Evolutionary conservation across 2,797 vertebrate genomes (phyloP).

Genomic region (Peromyscus eremicus): DNA sequence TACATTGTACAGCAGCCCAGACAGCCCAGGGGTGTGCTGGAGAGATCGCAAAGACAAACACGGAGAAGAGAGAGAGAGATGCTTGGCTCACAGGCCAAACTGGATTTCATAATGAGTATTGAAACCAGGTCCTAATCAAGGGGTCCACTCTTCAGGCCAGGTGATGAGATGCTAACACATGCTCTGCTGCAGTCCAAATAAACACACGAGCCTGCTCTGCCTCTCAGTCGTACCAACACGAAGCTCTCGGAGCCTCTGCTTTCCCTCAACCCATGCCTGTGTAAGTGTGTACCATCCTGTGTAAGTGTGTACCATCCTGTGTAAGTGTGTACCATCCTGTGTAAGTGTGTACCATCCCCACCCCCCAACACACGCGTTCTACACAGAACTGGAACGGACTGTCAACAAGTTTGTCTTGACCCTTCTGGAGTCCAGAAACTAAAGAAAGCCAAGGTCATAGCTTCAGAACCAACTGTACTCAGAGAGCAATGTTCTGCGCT

Average conservation of each 20-base stretch:
- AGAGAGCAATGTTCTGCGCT: not conserved
- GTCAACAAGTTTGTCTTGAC: not conserved
- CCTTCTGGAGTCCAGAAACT: not conserved
- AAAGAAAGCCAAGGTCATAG: not conserved
- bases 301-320: rapidly evolving
- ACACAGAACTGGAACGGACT: not conserved
- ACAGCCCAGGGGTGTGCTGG: not conserved
- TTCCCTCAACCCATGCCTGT: not conserved
- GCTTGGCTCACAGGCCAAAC: not conserved
- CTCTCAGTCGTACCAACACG: not conserved
- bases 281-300: not conserved
- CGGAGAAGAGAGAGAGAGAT: not conserved
- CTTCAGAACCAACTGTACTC: not conserved
- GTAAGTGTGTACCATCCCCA: not conserved
- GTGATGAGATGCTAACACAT: not conserved
- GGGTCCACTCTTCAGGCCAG: slow-evolving; percentile 4
- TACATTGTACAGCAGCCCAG: slow-evolving; percentile 59
- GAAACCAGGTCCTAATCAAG: slow-evolving; percentile 64
- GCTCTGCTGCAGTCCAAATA: slow-evolving; percentile 34
- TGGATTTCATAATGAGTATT: slow-evolving; percentile 59
- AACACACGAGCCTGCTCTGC: not conserved
- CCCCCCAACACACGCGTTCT: not conserved
- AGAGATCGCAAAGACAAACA: slow-evolving; percentile 52
- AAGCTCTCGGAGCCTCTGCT: not conserved
- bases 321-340: rapidly evolving